Evolutionary conservation across 2,888 invertebrate genomes (phyloP).

Genomic region (Tholera decimalis): DNA sequence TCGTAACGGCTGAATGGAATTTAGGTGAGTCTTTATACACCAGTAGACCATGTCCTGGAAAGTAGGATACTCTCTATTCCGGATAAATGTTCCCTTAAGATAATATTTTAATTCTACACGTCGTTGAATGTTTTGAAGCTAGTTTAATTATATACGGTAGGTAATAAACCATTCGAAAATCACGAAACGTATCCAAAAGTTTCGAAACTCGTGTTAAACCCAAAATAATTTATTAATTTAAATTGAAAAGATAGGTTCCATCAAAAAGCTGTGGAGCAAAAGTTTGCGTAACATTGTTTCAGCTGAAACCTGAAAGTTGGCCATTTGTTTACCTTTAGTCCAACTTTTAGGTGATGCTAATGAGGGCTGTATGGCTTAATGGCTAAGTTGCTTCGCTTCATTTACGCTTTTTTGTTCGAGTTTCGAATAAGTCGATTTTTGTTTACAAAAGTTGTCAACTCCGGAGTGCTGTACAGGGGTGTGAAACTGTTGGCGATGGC

Average conservation of each 20-base stretch:
- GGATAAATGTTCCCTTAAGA: neutral
- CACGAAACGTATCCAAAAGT: constrained; percentile 37
- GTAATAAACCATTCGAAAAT: constrained; percentile 21
- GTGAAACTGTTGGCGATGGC: neutral
- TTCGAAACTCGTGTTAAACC: constrained; percentile 41
- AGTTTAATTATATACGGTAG: too few relatives aligned
- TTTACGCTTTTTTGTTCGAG: constrained; percentile 40
- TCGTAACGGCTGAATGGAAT: too few relatives aligned
- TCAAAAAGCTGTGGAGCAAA: constrained; percentile 54
- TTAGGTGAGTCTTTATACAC: too few relatives aligned
- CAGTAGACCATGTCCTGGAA: too few relatives aligned
- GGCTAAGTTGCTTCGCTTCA: constrained; percentile 56
- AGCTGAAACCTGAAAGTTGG: constrained; percentile 61
- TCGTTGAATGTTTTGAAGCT: too few relatives aligned
- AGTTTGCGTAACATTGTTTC: constrained; percentile 54
- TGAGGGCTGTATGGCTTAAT: constrained; percentile 59
- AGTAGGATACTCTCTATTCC: too few relatives aligned
- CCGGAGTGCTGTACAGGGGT: constrained; percentile 6
- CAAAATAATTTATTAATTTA: constrained; percentile 60
- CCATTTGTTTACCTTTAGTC: constrained; percentile 58
- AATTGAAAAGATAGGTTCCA: constrained; percentile 58
- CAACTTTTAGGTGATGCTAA: constrained; percentile 64
- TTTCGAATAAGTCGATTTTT: constrained; percentile 22
- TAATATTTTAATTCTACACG: neutral
- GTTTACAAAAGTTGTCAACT: constrained; percentile 31